These are phyloP conservation scores for Fukomys damarensis DNA, from an alignment of 2,113 vertebrate genomes.

Conservation along the genomic window DNA sequence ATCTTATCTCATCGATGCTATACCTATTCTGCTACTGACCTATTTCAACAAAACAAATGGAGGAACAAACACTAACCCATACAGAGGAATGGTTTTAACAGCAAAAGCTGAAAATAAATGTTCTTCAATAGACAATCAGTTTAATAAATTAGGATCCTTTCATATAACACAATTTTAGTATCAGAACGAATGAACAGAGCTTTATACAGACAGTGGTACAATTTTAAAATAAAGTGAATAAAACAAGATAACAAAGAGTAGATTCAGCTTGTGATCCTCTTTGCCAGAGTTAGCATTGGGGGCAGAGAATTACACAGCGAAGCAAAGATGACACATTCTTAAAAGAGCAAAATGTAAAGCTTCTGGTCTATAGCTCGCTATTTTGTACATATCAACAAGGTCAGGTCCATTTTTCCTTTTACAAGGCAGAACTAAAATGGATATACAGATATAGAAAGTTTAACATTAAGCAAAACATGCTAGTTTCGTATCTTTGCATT, in stretches of 20 bases:
- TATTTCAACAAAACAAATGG: neutral
- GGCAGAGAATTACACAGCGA: neutral
- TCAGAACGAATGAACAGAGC: neutral
- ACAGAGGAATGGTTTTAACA: neutral
- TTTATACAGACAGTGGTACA: slow-evolving; percentile 12
- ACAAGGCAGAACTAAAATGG: slow-evolving; percentile 37
- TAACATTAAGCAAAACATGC: neutral
- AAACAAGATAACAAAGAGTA: neutral
- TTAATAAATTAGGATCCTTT: neutral
- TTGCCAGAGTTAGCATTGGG: neutral
- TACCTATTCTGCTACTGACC: neutral
- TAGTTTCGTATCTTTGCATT: slow-evolving; percentile 35
- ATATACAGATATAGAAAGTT: neutral
- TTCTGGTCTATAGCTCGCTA: neutral
- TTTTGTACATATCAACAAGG: slow-evolving; percentile 46
- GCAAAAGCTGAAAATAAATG: slow-evolving; percentile 26
- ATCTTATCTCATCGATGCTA: neutral
- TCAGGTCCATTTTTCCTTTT: neutral
- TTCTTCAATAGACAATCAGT: neutral
- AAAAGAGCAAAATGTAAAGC: slow-evolving; percentile 1
- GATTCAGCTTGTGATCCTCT: neutral
- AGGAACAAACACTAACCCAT: neutral
- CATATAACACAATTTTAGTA: slow-evolving; percentile 20
- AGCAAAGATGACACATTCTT: neutral
- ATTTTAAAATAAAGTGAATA: slow-evolving; percentile 55